phyloP scores from a whole-genome alignment of 2,797 vertebrate species.

The Scleropages formosus region DNA sequence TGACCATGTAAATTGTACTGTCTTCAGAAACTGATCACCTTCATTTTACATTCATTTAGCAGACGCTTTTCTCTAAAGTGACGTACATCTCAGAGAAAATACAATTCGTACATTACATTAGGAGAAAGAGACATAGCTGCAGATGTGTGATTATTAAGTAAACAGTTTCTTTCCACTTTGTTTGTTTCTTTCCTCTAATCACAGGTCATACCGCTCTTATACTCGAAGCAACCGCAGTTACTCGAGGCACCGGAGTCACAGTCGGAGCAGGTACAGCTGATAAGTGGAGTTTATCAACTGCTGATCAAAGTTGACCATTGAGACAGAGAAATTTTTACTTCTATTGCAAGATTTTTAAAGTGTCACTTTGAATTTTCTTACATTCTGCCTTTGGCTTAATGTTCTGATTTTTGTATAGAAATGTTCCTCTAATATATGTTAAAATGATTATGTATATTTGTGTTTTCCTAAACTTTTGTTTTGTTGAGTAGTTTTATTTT shows the following conservation, averaged over 20 bases:
- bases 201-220: slow-evolving; percentile 81
- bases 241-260: slow-evolving; percentile 82
- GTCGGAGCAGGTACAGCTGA: slow-evolving; percentile 86
- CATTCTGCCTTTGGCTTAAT: background rate
- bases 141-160: too few species aligned
- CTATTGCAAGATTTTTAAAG: background rate
- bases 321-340: background rate
- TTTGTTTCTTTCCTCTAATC: background rate
- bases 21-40: background rate
- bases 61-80: too few species aligned
- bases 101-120: too few species aligned
- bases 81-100: too few species aligned
- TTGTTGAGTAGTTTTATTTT: background rate
- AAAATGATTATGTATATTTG: background rate
- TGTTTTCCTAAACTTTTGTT: slow-evolving; percentile 19
- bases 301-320: background rate
- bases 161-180: too few species aligned
- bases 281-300: background rate
- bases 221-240: slow-evolving; percentile 83
- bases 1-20: too few species aligned
- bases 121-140: too few species aligned
- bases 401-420: background rate
- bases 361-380: background rate
- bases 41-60: too few species aligned
- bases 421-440: background rate